phyloP scores from a whole-genome alignment of 2,113 vertebrate genomes.

The Rhizomys pruinosus region DNA sequence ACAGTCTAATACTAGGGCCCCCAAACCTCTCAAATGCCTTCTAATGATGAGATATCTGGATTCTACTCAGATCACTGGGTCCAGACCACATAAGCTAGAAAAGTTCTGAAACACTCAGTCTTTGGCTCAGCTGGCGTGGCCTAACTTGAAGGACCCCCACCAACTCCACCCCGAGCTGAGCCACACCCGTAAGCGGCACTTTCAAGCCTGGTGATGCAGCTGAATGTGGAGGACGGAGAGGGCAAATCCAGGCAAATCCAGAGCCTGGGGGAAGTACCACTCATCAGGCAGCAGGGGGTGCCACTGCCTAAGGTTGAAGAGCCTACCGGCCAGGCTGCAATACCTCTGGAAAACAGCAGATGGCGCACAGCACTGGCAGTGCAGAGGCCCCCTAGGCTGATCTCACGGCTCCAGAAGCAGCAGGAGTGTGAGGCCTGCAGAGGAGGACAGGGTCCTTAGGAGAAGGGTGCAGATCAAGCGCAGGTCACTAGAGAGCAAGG shows the following conservation, averaged over 20 bases:
- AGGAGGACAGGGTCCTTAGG: neutral
- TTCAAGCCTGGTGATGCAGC: too few relatives aligned
- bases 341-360: neutral
- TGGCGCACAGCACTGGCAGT: neutral
- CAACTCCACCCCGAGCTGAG: too few relatives aligned
- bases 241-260: neutral
- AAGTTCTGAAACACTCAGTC: neutral
- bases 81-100: neutral
- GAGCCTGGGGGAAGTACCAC: neutral
- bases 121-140: too few relatives aligned
- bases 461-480: neutral
- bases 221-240: too few relatives aligned
- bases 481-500: too few relatives aligned
- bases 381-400: neutral
- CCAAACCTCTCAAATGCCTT: neutral
- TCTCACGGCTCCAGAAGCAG: neutral
- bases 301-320: neutral
- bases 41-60: neutral
- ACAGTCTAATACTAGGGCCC: too few relatives aligned
- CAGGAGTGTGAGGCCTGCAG: neutral
- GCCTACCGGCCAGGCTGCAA: neutral
- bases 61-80: neutral
- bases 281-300: slow-evolving; percentile 41
- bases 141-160: neutral
- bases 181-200: neutral